Evolutionary conservation across 2,888 invertebrate species (phyloP).

Genomic region (Eristalinus aeneus): DNA sequence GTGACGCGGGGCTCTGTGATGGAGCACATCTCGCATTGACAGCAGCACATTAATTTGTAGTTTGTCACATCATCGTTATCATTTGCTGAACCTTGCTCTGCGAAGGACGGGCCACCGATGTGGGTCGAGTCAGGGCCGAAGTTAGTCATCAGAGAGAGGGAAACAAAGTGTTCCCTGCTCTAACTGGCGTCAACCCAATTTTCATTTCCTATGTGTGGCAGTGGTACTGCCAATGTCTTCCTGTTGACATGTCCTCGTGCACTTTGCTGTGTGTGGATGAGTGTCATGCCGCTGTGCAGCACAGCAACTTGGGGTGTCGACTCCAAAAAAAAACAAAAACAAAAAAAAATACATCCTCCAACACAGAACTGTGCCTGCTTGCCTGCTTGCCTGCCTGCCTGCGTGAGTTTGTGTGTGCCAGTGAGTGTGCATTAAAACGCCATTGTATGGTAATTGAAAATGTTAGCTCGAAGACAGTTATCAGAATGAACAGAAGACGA

Average conservation of each 20-base stretch:
- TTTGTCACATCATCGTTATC: slow-evolving; percentile 57
- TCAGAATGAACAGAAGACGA: slow-evolving; percentile 16
- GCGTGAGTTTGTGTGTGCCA: background rate
- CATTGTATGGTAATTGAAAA: slow-evolving; percentile 65
- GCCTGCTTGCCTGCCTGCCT: no score
- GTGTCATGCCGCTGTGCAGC: slow-evolving; percentile 20
- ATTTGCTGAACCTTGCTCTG: slow-evolving; percentile 9
- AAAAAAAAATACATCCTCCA: no score
- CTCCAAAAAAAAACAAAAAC: no score
- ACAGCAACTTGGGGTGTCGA: slow-evolving; percentile 32
- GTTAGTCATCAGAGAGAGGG: background rate
- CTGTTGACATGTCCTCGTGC: slow-evolving; percentile 49
- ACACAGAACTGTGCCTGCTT: background rate
- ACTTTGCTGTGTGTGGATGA: slow-evolving; percentile 25
- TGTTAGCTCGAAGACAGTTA: slow-evolving; percentile 54
- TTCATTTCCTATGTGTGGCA: slow-evolving; percentile 52
- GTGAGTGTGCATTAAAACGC: slow-evolving; percentile 60
- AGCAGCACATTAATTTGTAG: slow-evolving; percentile 55
- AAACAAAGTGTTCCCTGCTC: slow-evolving; percentile 25
- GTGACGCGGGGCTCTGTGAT: background rate
- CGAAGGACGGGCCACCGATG: slow-evolving; percentile 19
- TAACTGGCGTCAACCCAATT: slow-evolving; percentile 53
- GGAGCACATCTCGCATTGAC: slow-evolving; percentile 55
- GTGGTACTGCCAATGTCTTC: slow-evolving; percentile 55
- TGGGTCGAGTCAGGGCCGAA: slow-evolving; percentile 47